Evolutionary conservation across 2,113 vertebrate genomes (phyloP), one percentile per base, ranked within the genome.

Genomic region (Athene noctua): DNA sequence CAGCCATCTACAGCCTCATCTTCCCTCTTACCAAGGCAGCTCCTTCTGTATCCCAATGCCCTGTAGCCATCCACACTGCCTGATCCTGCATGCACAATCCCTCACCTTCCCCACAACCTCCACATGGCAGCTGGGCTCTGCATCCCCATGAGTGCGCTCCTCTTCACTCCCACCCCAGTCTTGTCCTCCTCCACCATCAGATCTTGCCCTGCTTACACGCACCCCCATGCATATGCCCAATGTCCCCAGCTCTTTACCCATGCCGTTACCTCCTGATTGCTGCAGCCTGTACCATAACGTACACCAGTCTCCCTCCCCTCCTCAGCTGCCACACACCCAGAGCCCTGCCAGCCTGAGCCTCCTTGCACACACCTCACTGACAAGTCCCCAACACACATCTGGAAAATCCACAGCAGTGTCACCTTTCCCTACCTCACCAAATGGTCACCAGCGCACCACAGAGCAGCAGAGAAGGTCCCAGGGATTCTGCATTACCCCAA

Each of bases 321-420:
- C 9, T 52, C 0, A 0, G 22, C 9, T 25, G 63, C 44, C 32
- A 34, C 15, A n/a, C 32, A 46, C 11, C 29, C 30, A 23, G 21
- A 77, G 67, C 11, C 15, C 34, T 46, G 22, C 10, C 73, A 88
- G 17, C 23, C 59, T 7, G 2, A 65, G 21, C 12, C 47, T 62
- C 47, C 34, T 44, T 32, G 19, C 36, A 63, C 40, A 29, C 36
- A 4, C 9, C 14, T 36, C 52, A 25, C 14, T 36, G 25, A 42
- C 1, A 4, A 66, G 11, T 2, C 27, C 51, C 59, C 25, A 5
- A 5, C 5, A 21, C 23, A 19, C 10, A 34, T 3, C 7, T 30
- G 3, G 61, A 29, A 59, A 6, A 80, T 5, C 3, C 51, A 62
- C 1, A 5, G 62, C 62, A 90, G 25, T 1, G 3, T n/a, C 80